Percentiles rank a stretch among this genome's conserved stretches.
phyloP scores from a whole-genome alignment of 37 sponge, comb jelly and placozoan species.

The Agelas oroides region DNA sequence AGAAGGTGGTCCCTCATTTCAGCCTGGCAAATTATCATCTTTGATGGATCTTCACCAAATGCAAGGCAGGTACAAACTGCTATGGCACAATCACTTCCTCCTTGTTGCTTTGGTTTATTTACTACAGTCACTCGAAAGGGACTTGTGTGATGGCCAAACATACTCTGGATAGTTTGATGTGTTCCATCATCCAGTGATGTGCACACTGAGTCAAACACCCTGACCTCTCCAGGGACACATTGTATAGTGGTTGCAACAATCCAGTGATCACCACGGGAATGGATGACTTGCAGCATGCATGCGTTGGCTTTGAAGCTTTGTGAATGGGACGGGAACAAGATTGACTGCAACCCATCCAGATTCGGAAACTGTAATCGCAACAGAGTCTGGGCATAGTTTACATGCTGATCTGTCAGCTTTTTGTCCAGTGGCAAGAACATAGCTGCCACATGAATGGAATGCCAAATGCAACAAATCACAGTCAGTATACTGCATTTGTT shows the following conservation, averaged over 20 bases:
- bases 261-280: slow-evolving; percentile 3
- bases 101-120: slow-evolving; percentile 7
- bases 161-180: neutral
- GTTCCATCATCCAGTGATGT: neutral
- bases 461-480: too few species aligned
- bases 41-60: slow-evolving; percentile 43
- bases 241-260: neutral
- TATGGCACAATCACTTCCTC: slow-evolving; percentile 23
- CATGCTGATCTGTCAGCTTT: slow-evolving; percentile 4
- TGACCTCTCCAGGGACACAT: neutral
- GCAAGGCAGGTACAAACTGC: slow-evolving; percentile 33
- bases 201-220: neutral
- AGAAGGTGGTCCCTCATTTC: slow-evolving; percentile 54
- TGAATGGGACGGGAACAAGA: neutral
- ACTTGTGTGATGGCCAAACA: neutral
- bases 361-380: slow-evolving; percentile 8
- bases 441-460: neutral
- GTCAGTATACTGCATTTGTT: too few species aligned
- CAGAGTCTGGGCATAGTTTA: slow-evolving; percentile 16
- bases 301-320: neutral
- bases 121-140: neutral
- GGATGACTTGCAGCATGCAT: neutral
- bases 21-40: slow-evolving; percentile 23
- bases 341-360: slow-evolving; percentile 11
- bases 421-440: neutral